Evolutionary conservation across 2,113 vertebrate species (phyloP).

Genomic region (Patagioenas fasciata): DNA sequence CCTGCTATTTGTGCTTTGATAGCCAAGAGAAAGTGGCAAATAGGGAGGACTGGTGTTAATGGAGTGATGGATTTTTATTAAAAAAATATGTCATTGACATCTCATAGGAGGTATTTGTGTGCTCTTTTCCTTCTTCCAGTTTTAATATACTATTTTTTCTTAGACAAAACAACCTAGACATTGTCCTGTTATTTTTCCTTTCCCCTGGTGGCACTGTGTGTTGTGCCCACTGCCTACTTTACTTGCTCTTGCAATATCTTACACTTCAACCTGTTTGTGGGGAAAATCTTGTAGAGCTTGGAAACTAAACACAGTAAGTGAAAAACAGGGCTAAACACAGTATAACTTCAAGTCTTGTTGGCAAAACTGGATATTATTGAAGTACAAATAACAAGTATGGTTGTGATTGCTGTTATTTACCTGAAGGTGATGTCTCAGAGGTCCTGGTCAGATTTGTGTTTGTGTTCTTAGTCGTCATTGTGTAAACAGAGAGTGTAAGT

Average conservation of each 20-base stretch:
- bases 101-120: not conserved
- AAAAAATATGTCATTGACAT: not conserved
- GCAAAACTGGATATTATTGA: not conserved
- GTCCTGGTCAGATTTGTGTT: not conserved
- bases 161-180: not conserved
- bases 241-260: not conserved
- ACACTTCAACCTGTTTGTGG: accelerated
- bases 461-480: not conserved
- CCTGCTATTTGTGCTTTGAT: not conserved
- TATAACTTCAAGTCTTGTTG: not conserved
- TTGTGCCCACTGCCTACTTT: not conserved
- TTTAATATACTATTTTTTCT: not conserved
- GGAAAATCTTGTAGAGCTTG: not conserved
- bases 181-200: not conserved
- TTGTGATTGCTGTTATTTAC: not conserved
- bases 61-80: not conserved
- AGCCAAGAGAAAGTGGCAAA: not conserved
- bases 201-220: not conserved
- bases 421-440: not conserved
- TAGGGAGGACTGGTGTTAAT: not conserved
- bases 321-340: not conserved
- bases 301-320: not conserved
- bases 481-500: not conserved
- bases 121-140: not conserved
- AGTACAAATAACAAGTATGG: not conserved